A percentile compares a stretch with the other conserved stretches of the same genome.
These are phyloP conservation scores for Myotis planiceps DNA, from an alignment of 2,797 vertebrate genomes.

Conservation along the genomic window DNA sequence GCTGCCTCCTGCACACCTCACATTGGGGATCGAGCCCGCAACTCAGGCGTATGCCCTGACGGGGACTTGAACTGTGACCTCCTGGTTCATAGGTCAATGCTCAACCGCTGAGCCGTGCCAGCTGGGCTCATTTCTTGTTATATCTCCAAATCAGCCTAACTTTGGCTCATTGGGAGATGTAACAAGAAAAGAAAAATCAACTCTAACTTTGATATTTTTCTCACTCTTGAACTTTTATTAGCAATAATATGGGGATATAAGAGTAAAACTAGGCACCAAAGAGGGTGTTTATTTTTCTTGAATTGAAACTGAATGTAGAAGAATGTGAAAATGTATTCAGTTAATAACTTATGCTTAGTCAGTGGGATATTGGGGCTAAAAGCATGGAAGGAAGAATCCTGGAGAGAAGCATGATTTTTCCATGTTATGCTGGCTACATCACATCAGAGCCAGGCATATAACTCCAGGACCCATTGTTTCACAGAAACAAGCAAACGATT, in stretches of 20 bases:
- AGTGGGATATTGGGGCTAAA: background rate
- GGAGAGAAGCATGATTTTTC: background rate
- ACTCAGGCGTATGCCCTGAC: too few relatives aligned
- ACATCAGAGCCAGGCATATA: background rate
- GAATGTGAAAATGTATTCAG: background rate
- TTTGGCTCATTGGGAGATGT: background rate
- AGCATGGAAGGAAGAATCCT: background rate
- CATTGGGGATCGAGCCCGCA: too few relatives aligned
- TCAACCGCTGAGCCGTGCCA: too few relatives aligned
- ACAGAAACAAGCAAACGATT: background rate
- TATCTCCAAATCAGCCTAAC: background rate
- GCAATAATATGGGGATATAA: background rate
- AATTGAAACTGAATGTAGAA: background rate
- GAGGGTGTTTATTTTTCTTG: background rate
- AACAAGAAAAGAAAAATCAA: background rate
- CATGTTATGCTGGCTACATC: background rate
- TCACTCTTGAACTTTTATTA: conserved; percentile 10
- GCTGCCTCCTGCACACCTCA: too few relatives aligned
- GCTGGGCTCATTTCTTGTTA: too few relatives aligned
- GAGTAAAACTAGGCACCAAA: background rate
- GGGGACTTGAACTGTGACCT: too few relatives aligned
- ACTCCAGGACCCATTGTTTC: background rate
- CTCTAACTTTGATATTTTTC: background rate
- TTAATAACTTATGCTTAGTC: background rate
- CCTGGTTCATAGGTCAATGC: too few relatives aligned